Base-by-base conservation (phyloP, 2,113 vertebrate species). In the Electrona antarctica region DNA sequence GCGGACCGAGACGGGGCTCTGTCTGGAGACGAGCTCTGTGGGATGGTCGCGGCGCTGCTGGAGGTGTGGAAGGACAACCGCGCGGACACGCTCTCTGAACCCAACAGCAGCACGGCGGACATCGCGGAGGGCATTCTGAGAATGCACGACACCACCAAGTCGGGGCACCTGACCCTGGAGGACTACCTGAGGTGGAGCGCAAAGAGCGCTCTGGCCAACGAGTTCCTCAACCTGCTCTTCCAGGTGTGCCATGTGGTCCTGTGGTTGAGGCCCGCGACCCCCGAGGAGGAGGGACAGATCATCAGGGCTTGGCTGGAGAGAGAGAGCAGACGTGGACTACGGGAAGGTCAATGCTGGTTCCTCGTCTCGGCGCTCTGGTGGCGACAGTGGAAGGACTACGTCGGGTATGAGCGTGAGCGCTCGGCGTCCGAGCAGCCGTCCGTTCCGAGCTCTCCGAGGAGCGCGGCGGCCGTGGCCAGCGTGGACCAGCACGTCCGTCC, bases 121-220 rank as follows among this genome's bases (percentile, higher is more conserved):
- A 97, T 98, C 6, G 95, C 98, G 51, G 94, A 97, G 73, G 91
- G 84, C 61, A 95, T 99, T 88, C 90, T 99, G 86, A 94, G 92
- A 84, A 90, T 92, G 82, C 96, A 98, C 3, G 97, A 99, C 79
- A 99, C 94, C 68, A 99, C 96, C 79, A 97, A 97, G 98, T 84
- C 94, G 15, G 97, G 97, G 67, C 96, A 98, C 73, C 93, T 99
- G 84, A 98, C 95, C 62, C 93, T 99, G 69, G 97, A 98, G 86
- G 98, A 99, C 85, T 99, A 99, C 88, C 98, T 99, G 92, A 99
- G 98, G 76, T 99, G 98, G 98, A 99, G 97, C 67, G 97, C 99
- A 83, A 96, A 97, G 92, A 99, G 96, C 78, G 94, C 97, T 48
- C 94, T 99, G 76, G 98, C 98, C 91, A 97, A 97, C 76, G 97